Base-by-base conservation (phyloP, 1,140 invertebrate genomes). In the Reticulitermes speratus region DNA sequence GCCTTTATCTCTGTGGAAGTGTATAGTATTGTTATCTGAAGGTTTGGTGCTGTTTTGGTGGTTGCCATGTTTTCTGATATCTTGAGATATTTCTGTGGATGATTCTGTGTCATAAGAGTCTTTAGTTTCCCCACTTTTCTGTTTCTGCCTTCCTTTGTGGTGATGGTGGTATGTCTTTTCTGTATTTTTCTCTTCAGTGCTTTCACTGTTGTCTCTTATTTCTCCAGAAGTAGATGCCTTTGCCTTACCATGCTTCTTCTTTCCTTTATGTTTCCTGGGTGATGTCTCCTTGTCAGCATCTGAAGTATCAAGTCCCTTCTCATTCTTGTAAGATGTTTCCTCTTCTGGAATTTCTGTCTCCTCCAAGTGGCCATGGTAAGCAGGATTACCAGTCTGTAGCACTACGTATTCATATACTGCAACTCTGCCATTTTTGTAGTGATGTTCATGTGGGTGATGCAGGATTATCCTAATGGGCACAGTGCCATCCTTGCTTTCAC, bases 391-490 rank as follows among this genome's bases (percentile, higher is more conserved):
- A 1, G 85, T 87, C 45, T 89, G 89, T 21, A 91, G 55, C 7
- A 90, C 87, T 8, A 91, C 44, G 65, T 90, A 89, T 14, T 89
- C 89, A 44, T 91, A 87, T 45, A 87, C 88, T 55, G 87, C 88
- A 2, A 87, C 84, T 0, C 86, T 87, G 19, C 45, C 75, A 44
- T 88, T 87, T 19, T n/a, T 82, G 30, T 88, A 87, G 23, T 86
- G 59, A 45, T 91, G 89, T 30, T 88, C 83, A 55, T 91, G 90
- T 11, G 90, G 90, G 23, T 90, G 89, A 23, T 88, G 87, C 88
- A 91, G 89, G 84, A 91, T 90, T 84, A 91, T 89, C 21, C 88
- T 86, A 83, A 90, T 85, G 9, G 89, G 88, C 25, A 89, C 48
- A 9, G 82, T 21, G 23, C 55, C 83, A 65, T 87, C 87, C 2